Conservation (phyloP, 2,113 vertebrate genomes). For the Crotalus horridus region DNA sequence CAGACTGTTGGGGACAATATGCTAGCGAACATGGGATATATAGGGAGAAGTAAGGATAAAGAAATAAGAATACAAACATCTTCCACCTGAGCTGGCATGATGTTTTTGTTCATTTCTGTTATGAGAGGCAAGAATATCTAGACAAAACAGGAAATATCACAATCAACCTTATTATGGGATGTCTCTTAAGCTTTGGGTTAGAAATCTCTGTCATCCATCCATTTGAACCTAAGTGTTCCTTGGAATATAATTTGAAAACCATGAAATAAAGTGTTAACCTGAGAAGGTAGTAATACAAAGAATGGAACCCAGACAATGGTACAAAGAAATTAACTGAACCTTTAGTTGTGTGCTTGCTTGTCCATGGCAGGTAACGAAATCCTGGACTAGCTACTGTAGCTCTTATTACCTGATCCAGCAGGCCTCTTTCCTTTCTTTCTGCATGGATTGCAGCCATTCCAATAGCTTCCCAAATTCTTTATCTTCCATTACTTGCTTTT, state of each 20-base stretch:
- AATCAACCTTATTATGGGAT: not conserved
- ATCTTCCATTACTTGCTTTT: not conserved
- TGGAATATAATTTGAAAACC: not conserved
- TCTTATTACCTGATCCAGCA: not conserved
- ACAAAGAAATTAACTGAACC: not conserved
- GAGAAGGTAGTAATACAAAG: not conserved
- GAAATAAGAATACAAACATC: not conserved
- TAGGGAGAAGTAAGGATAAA: too few relatives aligned
- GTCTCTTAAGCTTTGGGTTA: not conserved
- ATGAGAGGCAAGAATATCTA: not conserved
- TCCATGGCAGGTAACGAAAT: not conserved
- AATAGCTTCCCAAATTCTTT: not conserved
- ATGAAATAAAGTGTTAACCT: not conserved
- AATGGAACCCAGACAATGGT: not conserved
- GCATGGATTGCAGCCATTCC: slow-evolving; percentile 7
- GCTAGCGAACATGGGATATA: not conserved
- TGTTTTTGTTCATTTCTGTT: not conserved
- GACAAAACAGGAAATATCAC: not conserved
- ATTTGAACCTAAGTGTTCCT: not conserved
- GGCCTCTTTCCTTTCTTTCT: not conserved
- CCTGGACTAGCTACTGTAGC: not conserved
- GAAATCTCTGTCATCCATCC: not conserved
- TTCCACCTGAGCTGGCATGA: not conserved
- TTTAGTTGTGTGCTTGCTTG: not conserved
- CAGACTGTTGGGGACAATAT: too few relatives aligned